Evolutionary conservation across 2,888 invertebrate species (phyloP).

Genomic region (Noctua janthina): DNA sequence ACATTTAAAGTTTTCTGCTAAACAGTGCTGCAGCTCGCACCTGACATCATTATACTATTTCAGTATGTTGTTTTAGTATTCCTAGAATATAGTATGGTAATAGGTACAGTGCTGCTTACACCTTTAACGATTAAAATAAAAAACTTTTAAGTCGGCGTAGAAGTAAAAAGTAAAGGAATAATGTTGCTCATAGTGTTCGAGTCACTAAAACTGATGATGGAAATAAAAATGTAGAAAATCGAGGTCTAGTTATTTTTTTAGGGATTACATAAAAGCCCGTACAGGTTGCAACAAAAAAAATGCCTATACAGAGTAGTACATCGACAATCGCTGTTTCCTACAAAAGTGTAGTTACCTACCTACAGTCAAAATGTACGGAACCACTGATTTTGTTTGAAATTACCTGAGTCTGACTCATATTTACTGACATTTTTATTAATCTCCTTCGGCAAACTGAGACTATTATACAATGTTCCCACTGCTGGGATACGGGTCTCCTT

Average conservation of each 20-base stretch:
- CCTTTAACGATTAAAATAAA: slow-evolving; percentile 49
- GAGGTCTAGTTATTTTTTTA: not conserved
- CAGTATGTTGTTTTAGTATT: slow-evolving; percentile 45
- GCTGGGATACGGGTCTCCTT: not conserved
- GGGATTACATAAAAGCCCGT: no score
- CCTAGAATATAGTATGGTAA: slow-evolving; percentile 22
- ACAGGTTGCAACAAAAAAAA: no score
- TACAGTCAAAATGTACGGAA: not conserved
- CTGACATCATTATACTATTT: slow-evolving; percentile 49
- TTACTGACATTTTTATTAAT: not conserved
- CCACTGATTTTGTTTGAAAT: no score
- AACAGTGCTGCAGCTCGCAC: slow-evolving; percentile 44
- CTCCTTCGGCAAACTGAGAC: not conserved
- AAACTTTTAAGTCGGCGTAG: slow-evolving; percentile 21
- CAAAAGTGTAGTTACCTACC: not conserved
- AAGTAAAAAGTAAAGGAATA: not conserved
- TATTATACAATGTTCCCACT: not conserved
- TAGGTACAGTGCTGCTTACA: slow-evolving; percentile 19
- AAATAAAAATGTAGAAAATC: not conserved
- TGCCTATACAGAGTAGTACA: no score
- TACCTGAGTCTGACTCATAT: not conserved
- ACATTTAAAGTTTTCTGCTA: slow-evolving; percentile 43
- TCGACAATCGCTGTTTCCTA: not conserved
- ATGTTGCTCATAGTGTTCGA: not conserved
- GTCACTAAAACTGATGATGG: not conserved